Evolutionary conservation across 2,113 vertebrate species (phyloP).

Genomic region (Cyprinodon brontotheroides): DNA sequence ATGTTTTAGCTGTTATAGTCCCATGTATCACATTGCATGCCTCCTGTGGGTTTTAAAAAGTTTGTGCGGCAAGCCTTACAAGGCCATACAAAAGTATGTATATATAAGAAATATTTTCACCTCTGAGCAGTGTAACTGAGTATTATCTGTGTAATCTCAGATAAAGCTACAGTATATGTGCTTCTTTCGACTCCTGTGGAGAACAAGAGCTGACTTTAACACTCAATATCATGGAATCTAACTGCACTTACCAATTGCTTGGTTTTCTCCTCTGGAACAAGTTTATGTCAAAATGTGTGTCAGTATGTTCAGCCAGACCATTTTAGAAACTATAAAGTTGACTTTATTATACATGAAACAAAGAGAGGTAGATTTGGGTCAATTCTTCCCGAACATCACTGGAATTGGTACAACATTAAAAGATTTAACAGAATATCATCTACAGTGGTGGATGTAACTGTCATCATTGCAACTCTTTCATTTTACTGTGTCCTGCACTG

Average conservation of each 20-base stretch:
- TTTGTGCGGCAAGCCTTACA: not conserved
- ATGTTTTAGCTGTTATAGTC: conserved; percentile 15
- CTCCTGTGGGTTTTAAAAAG: not conserved
- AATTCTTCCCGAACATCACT: not conserved
- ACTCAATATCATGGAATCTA: conserved; percentile 51
- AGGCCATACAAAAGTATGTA: conserved; percentile 14
- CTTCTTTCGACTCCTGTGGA: conserved; percentile 45
- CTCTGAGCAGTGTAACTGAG: conserved; percentile 33
- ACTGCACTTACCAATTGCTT: conserved; percentile 41
- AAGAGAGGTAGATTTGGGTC: not conserved
- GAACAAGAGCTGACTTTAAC: conserved; percentile 46
- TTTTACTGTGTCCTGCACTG: conserved; percentile 2
- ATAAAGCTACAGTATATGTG: conserved; percentile 34
- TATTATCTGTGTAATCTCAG: conserved; percentile 67
- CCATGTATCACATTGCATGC: conserved; percentile 14
- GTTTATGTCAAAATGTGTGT: conserved; percentile 26
- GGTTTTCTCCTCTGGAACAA: conserved; percentile 30
- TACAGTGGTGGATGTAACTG: not conserved
- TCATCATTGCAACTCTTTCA: not conserved
- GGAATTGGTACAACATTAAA: not conserved
- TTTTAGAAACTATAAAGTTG: not conserved
- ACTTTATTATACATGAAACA: not conserved
- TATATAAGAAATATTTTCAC: conserved; percentile 16
- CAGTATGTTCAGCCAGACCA: conserved; percentile 22
- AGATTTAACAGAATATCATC: not conserved